phyloP scores from a whole-genome alignment of 2,888 invertebrate genomes.

The Hyposoter dolosus region DNA sequence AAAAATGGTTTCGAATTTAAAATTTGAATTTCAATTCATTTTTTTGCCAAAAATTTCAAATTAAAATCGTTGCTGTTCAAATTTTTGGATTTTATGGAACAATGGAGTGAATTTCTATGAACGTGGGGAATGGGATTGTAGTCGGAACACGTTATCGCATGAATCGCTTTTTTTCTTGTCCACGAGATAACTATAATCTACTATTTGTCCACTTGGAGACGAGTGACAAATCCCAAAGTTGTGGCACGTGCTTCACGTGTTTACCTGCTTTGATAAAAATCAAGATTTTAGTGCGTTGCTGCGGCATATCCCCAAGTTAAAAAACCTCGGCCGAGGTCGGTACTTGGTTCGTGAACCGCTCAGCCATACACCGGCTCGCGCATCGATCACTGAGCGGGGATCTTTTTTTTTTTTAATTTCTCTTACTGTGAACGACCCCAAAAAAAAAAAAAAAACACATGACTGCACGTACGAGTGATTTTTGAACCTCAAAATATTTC shows the following conservation, averaged over 20 bases:
- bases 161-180: not conserved
- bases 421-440: too few relatives aligned
- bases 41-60: not conserved
- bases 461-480: too few relatives aligned
- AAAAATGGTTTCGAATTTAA: too few relatives aligned
- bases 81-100: not conserved
- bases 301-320: too few relatives aligned
- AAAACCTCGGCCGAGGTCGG: too few relatives aligned
- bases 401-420: too few relatives aligned
- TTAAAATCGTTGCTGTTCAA: not conserved
- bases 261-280: not conserved
- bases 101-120: not conserved
- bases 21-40: too few relatives aligned
- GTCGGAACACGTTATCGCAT: not conserved
- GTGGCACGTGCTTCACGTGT: not conserved
- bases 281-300: not conserved
- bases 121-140: not conserved
- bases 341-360: too few relatives aligned
- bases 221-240: not conserved
- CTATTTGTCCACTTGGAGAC: not conserved
- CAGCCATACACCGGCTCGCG: too few relatives aligned
- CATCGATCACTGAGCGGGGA: too few relatives aligned
- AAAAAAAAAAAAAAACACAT: too few relatives aligned
- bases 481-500: too few relatives aligned
- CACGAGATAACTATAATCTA: not conserved